phyloP scores from a whole-genome alignment of 2,888 invertebrate species.

The Pantelozetes paolii region DNA sequence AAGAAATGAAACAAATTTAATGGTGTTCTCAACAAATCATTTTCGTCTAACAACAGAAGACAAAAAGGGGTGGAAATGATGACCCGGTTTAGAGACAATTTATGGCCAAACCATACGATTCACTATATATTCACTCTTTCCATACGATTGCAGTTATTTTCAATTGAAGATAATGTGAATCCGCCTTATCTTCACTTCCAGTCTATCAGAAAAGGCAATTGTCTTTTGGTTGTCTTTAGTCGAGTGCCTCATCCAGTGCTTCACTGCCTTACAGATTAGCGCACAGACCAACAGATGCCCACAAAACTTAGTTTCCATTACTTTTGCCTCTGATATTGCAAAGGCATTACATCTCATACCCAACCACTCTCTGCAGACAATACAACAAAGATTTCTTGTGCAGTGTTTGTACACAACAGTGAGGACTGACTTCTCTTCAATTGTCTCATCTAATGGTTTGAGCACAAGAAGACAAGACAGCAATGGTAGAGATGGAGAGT shows the following conservation, averaged over 20 bases:
- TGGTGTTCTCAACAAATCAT: conserved; percentile 32
- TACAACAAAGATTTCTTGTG: too few species aligned
- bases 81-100: conserved; percentile 27
- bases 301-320: conserved; percentile 6
- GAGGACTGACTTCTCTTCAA: not conserved
- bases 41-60: conserved; percentile 9
- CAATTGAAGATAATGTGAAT: conserved; percentile 26
- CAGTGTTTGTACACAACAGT: too few species aligned
- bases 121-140: conserved; percentile 2
- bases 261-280: conserved; percentile 12
- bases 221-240: not conserved
- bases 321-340: conserved; percentile 10
- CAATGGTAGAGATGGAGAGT: not conserved
- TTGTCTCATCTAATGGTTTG: conserved; percentile 12
- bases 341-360: too few species aligned
- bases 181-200: conserved; percentile 15
- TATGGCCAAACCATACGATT: conserved; percentile 11
- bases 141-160: conserved; percentile 11
- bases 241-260: conserved; percentile 24
- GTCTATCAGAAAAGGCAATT: conserved; percentile 9
- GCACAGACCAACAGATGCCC: conserved; percentile 26
- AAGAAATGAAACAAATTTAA: conserved; percentile 26
- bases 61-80: conserved; percentile 25
- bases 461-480: not conserved
- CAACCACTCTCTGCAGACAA: too few species aligned